Percentiles rank a stretch among this genome's conserved stretches.
phyloP scores from a whole-genome alignment of 2,797 vertebrate species.

The Anabas testudineus region DNA sequence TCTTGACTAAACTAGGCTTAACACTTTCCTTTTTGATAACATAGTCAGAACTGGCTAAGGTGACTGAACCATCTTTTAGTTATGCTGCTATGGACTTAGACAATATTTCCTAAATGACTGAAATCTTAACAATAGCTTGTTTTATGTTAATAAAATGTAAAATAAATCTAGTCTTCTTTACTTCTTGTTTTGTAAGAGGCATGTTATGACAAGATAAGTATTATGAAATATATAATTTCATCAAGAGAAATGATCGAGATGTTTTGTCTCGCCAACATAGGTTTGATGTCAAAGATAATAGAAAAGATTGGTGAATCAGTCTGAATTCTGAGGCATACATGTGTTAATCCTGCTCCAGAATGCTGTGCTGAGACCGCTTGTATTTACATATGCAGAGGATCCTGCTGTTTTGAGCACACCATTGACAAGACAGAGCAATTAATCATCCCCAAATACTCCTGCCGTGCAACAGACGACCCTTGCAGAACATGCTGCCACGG shows the following conservation, averaged over 20 bases:
- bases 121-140: constrained; percentile 3
- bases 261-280: constrained; percentile 68
- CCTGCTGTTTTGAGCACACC: constrained; percentile 91
- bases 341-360: constrained; percentile 87
- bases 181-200: constrained; percentile 24
- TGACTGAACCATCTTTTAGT: too few relatives aligned
- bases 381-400: constrained; percentile 93
- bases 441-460: constrained; percentile 94
- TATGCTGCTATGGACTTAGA: too few relatives aligned
- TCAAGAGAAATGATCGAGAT: constrained; percentile 65
- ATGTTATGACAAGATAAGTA: constrained; percentile 50
- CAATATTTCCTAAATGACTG: constrained; percentile 1
- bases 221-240: constrained; percentile 56
- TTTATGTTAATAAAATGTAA: constrained; percentile 31
- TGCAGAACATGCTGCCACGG: constrained; percentile 86
- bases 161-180: constrained; percentile 42
- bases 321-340: constrained; percentile 82
- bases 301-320: constrained; percentile 85
- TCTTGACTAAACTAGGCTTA: too few relatives aligned
- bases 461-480: constrained; percentile 88
- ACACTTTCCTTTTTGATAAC: too few relatives aligned
- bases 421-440: constrained; percentile 95
- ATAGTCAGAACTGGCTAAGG: too few relatives aligned
- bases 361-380: constrained; percentile 87
- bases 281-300: constrained; percentile 82